These are phyloP conservation scores for Rotaria magnacalcarata DNA, from an alignment of 2,888 invertebrate species.

Conservation along the genomic window DNA sequence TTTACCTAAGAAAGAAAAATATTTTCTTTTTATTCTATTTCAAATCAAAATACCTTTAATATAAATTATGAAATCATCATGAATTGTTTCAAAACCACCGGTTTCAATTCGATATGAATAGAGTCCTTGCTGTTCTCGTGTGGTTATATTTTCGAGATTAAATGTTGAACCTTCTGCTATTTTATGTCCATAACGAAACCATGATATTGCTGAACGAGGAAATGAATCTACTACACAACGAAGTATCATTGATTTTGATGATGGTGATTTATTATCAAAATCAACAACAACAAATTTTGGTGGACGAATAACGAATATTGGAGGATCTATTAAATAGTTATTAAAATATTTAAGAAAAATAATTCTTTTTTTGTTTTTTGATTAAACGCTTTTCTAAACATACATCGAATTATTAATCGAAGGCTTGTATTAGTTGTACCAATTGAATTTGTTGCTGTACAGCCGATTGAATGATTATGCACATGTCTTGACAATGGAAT, in stretches of 20 bases:
- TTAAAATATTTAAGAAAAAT: too few species aligned
- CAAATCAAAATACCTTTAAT: background rate
- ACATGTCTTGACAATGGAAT: conserved; percentile 11
- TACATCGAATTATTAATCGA: conserved; percentile 32
- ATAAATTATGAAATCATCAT: background rate
- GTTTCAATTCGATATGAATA: conserved; percentile 8
- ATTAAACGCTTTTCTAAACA: background rate
- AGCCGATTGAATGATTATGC: conserved; percentile 18
- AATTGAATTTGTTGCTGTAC: background rate
- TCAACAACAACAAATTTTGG: conserved; percentile 3
- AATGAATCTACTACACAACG: conserved; percentile 34
- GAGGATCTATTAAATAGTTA: background rate
- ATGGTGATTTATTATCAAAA: background rate
- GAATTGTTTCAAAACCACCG: background rate
- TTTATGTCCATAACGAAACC: conserved; percentile 21
- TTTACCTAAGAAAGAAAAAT: background rate
- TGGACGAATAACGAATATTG: background rate
- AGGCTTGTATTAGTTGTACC: conserved; percentile 28
- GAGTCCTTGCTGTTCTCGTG: background rate
- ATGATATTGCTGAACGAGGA: background rate
- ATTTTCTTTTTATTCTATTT: background rate
- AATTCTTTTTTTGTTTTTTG: too few species aligned
- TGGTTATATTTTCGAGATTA: background rate
- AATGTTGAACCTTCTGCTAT: background rate
- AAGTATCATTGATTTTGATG: background rate